Percentiles rank a stretch among this genome's conserved stretches.
Evolutionary conservation across 2,888 invertebrate genomes (phyloP).

Genomic region (Cecidostiba fungosa): DNA sequence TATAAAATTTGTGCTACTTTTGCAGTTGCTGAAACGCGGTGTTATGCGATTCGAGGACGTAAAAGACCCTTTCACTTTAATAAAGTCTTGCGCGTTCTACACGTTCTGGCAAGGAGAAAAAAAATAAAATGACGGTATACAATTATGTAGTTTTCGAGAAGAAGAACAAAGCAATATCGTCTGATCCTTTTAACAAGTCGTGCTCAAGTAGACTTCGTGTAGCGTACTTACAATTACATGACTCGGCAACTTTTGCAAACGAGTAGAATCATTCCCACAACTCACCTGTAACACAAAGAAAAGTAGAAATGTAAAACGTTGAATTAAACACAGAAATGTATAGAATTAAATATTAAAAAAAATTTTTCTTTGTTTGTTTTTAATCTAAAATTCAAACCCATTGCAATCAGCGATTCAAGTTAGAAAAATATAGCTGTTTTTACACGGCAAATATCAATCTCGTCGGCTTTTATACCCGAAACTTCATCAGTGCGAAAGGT

Average conservation of each 20-base stretch:
- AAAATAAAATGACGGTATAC: neutral
- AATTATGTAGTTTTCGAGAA: neutral
- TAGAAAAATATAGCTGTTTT: no score
- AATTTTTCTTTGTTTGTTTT: no score
- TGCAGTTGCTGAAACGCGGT: no score
- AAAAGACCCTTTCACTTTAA: neutral
- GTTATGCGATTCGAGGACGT: neutral
- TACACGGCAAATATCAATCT: no score
- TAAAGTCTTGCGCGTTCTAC: neutral
- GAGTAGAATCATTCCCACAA: neutral
- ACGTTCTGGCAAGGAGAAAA: neutral
- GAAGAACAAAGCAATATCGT: neutral
- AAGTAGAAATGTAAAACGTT: neutral
- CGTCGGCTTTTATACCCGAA: neutral
- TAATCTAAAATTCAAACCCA: no score
- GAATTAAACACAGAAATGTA: neutral
- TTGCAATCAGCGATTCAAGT: no score
- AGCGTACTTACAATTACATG: neutral
- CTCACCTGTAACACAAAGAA: neutral
- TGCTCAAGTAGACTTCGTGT: neutral
- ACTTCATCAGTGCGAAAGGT: neutral
- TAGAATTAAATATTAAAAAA: neutral
- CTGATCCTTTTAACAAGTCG: neutral
- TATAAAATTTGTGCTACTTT: no score
- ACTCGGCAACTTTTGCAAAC: neutral